Evolutionary conservation across 2,888 invertebrate species (phyloP).

Genomic region (Gandaritis pyraliata): DNA sequence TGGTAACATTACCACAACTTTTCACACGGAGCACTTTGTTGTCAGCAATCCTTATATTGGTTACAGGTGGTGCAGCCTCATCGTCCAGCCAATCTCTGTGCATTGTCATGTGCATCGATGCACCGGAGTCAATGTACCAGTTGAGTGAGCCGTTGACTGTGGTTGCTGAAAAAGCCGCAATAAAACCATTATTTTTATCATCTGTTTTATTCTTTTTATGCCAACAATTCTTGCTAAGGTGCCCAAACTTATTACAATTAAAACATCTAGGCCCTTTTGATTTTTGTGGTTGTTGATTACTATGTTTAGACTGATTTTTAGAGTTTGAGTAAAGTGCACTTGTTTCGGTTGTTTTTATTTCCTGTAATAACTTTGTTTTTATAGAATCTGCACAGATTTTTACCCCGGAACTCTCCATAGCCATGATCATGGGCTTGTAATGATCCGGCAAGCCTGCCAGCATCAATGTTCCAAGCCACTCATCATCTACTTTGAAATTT

Average conservation of each 20-base stretch:
- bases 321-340: too few species aligned
- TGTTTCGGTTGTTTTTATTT: background rate
- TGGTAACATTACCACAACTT: background rate
- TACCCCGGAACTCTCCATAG: background rate
- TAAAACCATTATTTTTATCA: background rate
- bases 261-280: background rate
- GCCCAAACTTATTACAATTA: background rate
- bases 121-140: slow-evolving; percentile 12
- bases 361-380: background rate
- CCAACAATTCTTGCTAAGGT: background rate
- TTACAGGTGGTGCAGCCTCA: background rate
- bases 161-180: slow-evolving; percentile 3
- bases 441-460: background rate
- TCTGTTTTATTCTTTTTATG: background rate
- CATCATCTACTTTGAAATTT: background rate
- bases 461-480: background rate
- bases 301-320: too few species aligned
- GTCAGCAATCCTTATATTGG: background rate
- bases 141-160: slow-evolving; percentile 3
- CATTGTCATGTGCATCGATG: slow-evolving; percentile 10
- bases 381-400: background rate
- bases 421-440: background rate
- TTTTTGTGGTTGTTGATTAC: too few species aligned
- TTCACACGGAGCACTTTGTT: background rate
- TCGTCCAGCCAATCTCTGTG: background rate